These are phyloP conservation scores for Haplochromis vanheusdeni DNA, from an alignment of 2,113 vertebrate species.

Conservation along the genomic window DNA sequence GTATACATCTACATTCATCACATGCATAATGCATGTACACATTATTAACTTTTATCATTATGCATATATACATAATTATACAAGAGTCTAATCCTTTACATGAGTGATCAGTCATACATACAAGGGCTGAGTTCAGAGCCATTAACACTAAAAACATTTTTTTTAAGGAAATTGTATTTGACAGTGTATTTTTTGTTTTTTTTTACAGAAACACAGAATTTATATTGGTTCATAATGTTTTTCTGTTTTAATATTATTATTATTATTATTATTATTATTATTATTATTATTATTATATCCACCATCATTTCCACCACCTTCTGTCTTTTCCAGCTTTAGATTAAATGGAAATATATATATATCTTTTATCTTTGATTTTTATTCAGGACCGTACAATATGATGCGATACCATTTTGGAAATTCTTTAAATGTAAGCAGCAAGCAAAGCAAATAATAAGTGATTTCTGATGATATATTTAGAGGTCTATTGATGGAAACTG, in stretches of 20 bases:
- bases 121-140: background rate
- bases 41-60: constrained; percentile 36
- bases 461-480: background rate
- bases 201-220: background rate
- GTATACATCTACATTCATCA: constrained; percentile 14
- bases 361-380: background rate
- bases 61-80: constrained; percentile 27
- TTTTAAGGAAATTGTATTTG: background rate
- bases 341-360: background rate
- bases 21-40: constrained; percentile 28
- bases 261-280: background rate
- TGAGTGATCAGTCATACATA: background rate
- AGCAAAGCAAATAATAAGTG: background rate
- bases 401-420: background rate
- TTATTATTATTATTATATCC: background rate
- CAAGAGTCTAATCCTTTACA: background rate
- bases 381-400: background rate
- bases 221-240: background rate
- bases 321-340: background rate
- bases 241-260: background rate
- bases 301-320: background rate
- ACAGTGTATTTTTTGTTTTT: background rate
- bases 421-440: background rate
- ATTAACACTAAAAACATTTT: background rate
- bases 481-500: background rate